Evolutionary conservation across 2,888 invertebrate genomes (phyloP), one percentile per base, ranked within the genome.

Genomic region (Panorpa germanica): DNA sequence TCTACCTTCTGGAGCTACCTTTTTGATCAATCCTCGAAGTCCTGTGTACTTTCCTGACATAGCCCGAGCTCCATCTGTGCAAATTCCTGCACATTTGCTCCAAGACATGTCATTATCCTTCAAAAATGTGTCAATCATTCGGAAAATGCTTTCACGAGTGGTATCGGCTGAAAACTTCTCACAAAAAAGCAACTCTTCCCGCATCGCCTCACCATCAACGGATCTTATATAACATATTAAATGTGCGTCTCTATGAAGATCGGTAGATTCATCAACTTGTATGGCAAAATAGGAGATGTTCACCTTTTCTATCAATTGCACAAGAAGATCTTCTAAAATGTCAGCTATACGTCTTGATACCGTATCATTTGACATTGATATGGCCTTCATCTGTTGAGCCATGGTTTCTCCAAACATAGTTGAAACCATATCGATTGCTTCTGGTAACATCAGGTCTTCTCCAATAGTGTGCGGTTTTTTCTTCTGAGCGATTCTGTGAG

Each of bases 361-460:
- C 26, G 44, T 45, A 42, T 44, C 43, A 38, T 46, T 39, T 38
- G 45, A 44, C 29, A 45, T 41, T 32, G 43, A 43, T 42, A 45
- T 40, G 33, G 33, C 43, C 30, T 25, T 13, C 32, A 35, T 14
- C 32, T 33, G 33, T 22, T 36, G 29, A 11, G 36, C 34, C 31
- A 33, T 34, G 24, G 34, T 29, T 33, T 36, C 29, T 24, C 38
- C 36, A 31, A 35, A 33, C 34, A 38, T 34, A 25, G 22, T 34
- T 31, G 18, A 20, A 28, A 35, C 35, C 33, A 38, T 37, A 31
- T 35, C 36, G 34, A 35, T 37, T 35, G 37, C 36, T 33, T 34
- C 34, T 31, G 35, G 35, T 25, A 37, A 26, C 31, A 37, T 28
- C 32, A 37, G 29, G 13, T 27, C 28, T 34, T 35, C 30, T 22